phyloP scores from a whole-genome alignment of 2,888 invertebrate genomes.

The Lapara coniferarum region DNA sequence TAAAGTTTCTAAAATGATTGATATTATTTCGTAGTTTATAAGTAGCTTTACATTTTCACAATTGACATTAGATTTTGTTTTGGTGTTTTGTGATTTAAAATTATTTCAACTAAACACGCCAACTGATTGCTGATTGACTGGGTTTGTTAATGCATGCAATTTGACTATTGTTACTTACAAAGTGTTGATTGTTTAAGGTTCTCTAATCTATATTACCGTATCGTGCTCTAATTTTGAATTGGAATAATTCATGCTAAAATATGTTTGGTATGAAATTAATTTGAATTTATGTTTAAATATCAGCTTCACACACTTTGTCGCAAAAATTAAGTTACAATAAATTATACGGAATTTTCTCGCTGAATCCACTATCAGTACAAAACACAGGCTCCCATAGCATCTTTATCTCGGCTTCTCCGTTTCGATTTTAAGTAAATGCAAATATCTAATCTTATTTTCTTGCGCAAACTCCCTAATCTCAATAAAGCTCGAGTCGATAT shows the following conservation, averaged over 20 bases:
- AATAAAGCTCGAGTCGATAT: conserved; percentile 48
- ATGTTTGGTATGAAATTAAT: too few relatives aligned
- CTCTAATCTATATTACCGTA: background rate
- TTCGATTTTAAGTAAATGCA: conserved; percentile 25
- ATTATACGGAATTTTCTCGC: background rate
- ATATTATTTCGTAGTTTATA: conserved; percentile 24
- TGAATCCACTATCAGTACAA: background rate
- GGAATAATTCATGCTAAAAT: too few relatives aligned
- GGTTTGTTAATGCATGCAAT: background rate
- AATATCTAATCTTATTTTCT: conserved; percentile 30
- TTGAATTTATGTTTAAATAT: too few relatives aligned
- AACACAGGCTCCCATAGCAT: conserved; percentile 6
- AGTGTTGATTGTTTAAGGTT: background rate
- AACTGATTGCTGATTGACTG: background rate
- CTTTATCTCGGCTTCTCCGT: conserved; percentile 25
- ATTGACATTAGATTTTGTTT: conserved; percentile 21
- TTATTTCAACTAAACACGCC: background rate
- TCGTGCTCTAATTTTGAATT: too few relatives aligned
- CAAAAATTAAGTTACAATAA: too few relatives aligned
- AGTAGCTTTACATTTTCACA: conserved; percentile 14
- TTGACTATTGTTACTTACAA: too few relatives aligned
- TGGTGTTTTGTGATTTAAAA: conserved; percentile 23
- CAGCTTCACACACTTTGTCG: too few relatives aligned
- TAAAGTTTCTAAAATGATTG: conserved; percentile 25
- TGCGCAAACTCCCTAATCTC: conserved; percentile 41